A percentile compares a stretch with the other conserved stretches of the same genome.
Evolutionary conservation across 2,113 vertebrate species (phyloP).

Genomic region (Ammospiza caudacuta): DNA sequence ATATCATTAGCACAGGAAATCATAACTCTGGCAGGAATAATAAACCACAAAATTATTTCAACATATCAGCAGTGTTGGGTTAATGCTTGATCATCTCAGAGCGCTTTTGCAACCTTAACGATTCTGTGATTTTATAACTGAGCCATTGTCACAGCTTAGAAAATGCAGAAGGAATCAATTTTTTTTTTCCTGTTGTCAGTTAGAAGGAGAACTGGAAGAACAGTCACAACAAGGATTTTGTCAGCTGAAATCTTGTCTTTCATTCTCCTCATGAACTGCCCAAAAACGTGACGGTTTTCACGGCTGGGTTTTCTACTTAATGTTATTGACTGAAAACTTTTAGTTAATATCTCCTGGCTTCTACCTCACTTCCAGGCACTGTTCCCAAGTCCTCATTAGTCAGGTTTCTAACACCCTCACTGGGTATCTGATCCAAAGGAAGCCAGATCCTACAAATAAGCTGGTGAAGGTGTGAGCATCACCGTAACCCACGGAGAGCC

Average conservation of each 20-base stretch:
- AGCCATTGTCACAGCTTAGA: background rate
- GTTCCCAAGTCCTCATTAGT: background rate
- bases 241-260: slow-evolving; percentile 4
- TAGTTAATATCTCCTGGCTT: background rate
- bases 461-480: background rate
- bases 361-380: background rate
- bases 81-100: background rate
- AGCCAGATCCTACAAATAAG: background rate
- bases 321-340: background rate
- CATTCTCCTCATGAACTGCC: background rate
- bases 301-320: background rate
- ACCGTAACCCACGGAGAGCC: background rate
- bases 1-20: background rate
- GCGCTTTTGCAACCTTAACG: background rate
- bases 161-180: background rate
- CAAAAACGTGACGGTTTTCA: background rate
- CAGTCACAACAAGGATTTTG: background rate
- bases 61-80: background rate
- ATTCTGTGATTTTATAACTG: background rate
- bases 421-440: background rate
- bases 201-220: background rate
- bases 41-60: background rate
- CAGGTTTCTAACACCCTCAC: background rate
- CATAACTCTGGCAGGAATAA: background rate
- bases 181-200: background rate